Percentiles rank a stretch among this genome's conserved stretches.
phyloP scores from a whole-genome alignment of 2,113 vertebrate genomes.

The Cacatua alba region DNA sequence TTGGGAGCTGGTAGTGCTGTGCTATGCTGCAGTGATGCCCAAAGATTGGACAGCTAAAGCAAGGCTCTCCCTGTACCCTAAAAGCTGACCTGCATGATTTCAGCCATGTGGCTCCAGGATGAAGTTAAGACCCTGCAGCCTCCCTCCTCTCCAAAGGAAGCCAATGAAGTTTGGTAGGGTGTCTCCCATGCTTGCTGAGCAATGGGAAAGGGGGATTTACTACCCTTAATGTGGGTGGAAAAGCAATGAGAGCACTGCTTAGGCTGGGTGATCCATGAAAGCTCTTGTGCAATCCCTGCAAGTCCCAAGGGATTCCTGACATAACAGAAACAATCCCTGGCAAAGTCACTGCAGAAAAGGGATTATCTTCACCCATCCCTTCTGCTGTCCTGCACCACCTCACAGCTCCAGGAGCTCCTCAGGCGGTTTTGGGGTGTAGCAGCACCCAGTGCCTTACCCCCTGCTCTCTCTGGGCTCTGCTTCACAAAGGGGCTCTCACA shows the following conservation, averaged over 20 bases:
- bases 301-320: not conserved
- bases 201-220: not conserved
- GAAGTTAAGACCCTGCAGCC: not conserved
- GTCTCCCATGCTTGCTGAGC: not conserved
- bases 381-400: not conserved
- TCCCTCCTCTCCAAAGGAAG: not conserved
- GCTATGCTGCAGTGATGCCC: not conserved
- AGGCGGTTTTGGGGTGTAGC: not conserved
- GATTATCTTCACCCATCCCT: not conserved
- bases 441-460: rapidly evolving
- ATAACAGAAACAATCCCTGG: not conserved
- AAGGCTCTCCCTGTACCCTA: not conserved
- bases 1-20: not conserved
- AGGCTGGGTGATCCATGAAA: not conserved
- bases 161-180: not conserved
- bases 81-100: not conserved
- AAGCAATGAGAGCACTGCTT: not conserved
- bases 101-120: not conserved
- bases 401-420: not conserved
- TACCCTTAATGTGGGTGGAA: rapidly evolving
- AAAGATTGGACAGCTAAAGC: not conserved
- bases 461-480: not conserved
- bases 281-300: not conserved
- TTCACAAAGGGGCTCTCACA: not conserved
- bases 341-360: not conserved